Evolutionary conservation across 2,797 vertebrate species (phyloP), one percentile per base, ranked within the genome.

Genomic region (Tarsius wallacei): DNA sequence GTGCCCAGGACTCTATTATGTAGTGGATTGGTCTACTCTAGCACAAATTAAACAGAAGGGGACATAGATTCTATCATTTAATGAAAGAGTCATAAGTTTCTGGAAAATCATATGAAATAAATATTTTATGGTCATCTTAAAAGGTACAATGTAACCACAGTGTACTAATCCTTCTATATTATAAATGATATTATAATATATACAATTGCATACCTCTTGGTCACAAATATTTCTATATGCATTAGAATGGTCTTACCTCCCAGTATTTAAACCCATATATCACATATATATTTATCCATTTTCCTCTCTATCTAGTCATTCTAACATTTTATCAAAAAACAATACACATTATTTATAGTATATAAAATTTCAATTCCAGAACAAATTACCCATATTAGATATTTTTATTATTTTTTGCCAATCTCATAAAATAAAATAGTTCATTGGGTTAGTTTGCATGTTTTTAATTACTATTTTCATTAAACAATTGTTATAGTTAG

Each of bases 381-480:
- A 76, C 15, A 53, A 53, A 61, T 49, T 36, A 86, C 8, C 68
- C 22, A 76, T 4, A 74, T 3, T 61, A 59, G 7, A 77, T 28
- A 64, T 93, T 84, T 73, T 59, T 15, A 33, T 24, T 64, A 22
- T 19, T 31, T 85, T 81, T 42, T 87, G 36, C 8, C 61, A 70
- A 1, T 82, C 10, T 76, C 82, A 76, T 55, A 28, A n/a, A 13
- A 24, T 36, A 55, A 90, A 87, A 22, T 76, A 68, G 51, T 53
- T 70, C n/a, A 42, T 8, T 71, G 26, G 4, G 33, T 84, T 55
- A 70, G 8, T 77, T 83, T 33, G 7, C 2, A 51, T 59, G 33
- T 74, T 8, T 24, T 89, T 89, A 77, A 70, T 78, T 84, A 84
- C 14, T 90, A 16, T 78, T 96, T 89, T 19, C 26, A 26, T 8